A percentile compares a stretch with the other conserved stretches of the same genome.
These are phyloP conservation scores for Pilophorus perplexus DNA, from an alignment of 2,888 invertebrate species.

Conservation along the genomic window DNA sequence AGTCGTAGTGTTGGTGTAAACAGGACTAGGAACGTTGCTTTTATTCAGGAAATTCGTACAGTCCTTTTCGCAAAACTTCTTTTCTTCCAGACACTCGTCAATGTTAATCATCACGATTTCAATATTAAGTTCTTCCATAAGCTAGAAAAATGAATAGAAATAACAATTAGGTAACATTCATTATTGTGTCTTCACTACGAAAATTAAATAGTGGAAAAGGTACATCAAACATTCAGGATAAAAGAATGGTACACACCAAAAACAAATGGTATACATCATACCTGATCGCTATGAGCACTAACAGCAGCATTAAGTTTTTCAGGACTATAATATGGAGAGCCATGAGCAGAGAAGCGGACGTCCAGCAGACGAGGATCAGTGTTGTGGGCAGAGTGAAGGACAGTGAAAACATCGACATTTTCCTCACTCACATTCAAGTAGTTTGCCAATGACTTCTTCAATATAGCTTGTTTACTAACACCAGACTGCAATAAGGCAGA, in stretches of 20 bases:
- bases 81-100: constrained; percentile 82
- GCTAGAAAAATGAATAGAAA: too few relatives aligned
- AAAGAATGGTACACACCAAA: not conserved
- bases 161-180: too few relatives aligned
- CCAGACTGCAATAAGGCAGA: constrained; percentile 53
- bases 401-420: constrained; percentile 92
- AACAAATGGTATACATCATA: constrained; percentile 51
- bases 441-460: constrained; percentile 62
- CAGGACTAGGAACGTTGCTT: constrained; percentile 71
- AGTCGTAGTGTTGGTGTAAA: constrained; percentile 90
- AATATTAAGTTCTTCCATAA: constrained; percentile 69
- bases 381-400: constrained; percentile 65
- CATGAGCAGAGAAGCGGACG: constrained; percentile 88
- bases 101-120: constrained; percentile 85
- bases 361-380: constrained; percentile 63
- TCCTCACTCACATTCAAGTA: constrained; percentile 74
- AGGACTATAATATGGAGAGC: constrained; percentile 87
- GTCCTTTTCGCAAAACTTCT: constrained; percentile 66
- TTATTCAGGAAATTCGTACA: constrained; percentile 77
- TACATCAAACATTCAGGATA: not conserved
- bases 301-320: constrained; percentile 84
- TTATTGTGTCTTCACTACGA: too few relatives aligned
- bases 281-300: constrained; percentile 67
- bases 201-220: not conserved
- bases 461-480: constrained; percentile 71